A percentile compares a stretch with the other conserved stretches of the same genome.
These are phyloP conservation scores for Mizuhopecten yessoensis DNA, from an alignment of 1,140 invertebrate species.

Conservation along the genomic window DNA sequence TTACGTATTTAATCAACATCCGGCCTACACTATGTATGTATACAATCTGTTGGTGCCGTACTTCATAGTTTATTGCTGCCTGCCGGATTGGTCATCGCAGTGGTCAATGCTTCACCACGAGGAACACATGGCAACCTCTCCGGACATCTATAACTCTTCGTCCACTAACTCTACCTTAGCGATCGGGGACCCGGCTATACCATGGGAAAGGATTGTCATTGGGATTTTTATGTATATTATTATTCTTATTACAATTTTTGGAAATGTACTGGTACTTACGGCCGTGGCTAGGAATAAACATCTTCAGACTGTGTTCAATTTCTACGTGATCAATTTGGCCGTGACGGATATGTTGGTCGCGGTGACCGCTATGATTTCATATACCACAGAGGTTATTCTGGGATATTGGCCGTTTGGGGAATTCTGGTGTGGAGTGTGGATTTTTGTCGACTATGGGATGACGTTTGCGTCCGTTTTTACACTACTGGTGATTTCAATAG, in stretches of 20 bases:
- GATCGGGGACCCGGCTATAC: background rate
- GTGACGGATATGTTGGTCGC: conserved; percentile 75
- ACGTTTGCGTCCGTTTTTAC: conserved; percentile 83
- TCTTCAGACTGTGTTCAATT: conserved; percentile 76
- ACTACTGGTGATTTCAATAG: conserved; percentile 81
- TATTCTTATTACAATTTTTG: conserved; percentile 69
- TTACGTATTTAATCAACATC: background rate
- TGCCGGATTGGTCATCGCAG: background rate
- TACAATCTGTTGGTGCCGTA: background rate
- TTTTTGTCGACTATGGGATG: conserved; percentile 83
- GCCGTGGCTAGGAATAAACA: conserved; percentile 73
- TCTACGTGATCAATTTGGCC: conserved; percentile 78
- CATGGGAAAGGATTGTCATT: conserved; percentile 63
- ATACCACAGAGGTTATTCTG: conserved; percentile 71
- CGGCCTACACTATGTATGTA: background rate
- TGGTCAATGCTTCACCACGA: background rate
- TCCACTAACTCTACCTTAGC: too few relatives aligned
- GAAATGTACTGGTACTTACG: conserved; percentile 73
- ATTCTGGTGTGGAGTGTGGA: conserved; percentile 81
- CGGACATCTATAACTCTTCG: background rate
- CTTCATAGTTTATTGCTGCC: too few relatives aligned
- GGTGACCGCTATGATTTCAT: conserved; percentile 76
- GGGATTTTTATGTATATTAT: conserved; percentile 67
- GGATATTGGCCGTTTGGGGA: conserved; percentile 80
- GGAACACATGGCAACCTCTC: background rate